These are phyloP conservation scores for Diadromus collaris DNA, from an alignment of 2,888 invertebrate genomes.

Conservation along the genomic window DNA sequence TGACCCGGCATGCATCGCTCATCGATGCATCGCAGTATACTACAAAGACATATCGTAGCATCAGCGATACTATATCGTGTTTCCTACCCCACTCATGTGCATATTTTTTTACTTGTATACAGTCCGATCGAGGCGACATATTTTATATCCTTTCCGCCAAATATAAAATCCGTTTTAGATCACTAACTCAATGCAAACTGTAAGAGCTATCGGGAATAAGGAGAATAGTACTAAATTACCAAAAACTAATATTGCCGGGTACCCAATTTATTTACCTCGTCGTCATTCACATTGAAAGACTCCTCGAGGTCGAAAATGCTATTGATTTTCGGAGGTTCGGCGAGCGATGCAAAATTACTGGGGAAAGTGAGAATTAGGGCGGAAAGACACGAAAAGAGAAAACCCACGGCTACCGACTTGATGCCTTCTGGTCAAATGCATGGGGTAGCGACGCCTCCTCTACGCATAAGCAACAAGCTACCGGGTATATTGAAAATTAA, in stretches of 20 bases:
- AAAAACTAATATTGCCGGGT: conserved; percentile 24
- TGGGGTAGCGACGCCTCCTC: conserved; percentile 20
- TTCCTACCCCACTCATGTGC: conserved; percentile 35
- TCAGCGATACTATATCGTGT: conserved; percentile 55
- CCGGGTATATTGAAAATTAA: conserved; percentile 55
- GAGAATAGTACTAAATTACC: conserved; percentile 12
- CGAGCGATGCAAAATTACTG: conserved; percentile 28
- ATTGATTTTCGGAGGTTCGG: conserved; percentile 6
- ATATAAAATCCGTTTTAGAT: conserved; percentile 21
- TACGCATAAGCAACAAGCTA: conserved; percentile 37
- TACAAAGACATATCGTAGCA: conserved; percentile 58
- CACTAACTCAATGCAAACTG: not conserved
- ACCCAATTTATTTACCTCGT: conserved; percentile 2
- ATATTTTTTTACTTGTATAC: conserved; percentile 46
- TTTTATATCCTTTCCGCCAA: conserved; percentile 40
- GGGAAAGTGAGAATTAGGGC: conserved; percentile 20
- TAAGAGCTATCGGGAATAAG: not conserved
- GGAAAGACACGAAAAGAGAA: conserved; percentile 16
- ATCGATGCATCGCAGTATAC: conserved; percentile 48
- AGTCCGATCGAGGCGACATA: conserved; percentile 19
- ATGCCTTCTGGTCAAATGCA: conserved; percentile 10
- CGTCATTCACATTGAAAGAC: not conserved
- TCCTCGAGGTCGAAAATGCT: conserved; percentile 1
- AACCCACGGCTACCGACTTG: conserved; percentile 12
- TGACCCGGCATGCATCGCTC: conserved; percentile 30